Conservation (phyloP, 1,140 invertebrate species). For the Heliconius himera region DNA sequence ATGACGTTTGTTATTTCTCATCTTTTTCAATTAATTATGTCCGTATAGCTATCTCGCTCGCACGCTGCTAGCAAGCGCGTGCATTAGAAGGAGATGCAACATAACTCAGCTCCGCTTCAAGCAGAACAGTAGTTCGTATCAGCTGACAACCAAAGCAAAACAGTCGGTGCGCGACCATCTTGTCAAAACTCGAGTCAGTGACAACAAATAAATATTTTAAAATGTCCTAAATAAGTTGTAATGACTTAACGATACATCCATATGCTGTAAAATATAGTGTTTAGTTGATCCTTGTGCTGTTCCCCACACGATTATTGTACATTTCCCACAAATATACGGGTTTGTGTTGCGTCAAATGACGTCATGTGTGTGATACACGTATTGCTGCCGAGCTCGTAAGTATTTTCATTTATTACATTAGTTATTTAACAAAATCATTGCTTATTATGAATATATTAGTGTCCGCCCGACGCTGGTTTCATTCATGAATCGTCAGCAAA, state of each 20-base stretch:
- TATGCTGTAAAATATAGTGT: conserved; percentile 72
- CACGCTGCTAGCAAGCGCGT: not conserved
- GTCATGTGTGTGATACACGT: conserved; percentile 82
- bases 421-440: conserved; percentile 61
- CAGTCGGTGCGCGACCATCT: conserved; percentile 82
- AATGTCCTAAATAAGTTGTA: conserved; percentile 76
- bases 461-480: conserved; percentile 57
- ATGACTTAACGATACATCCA: conserved; percentile 73
- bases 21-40: conserved; percentile 53
- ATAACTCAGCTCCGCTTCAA: conserved; percentile 57
- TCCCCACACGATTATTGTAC: conserved; percentile 69
- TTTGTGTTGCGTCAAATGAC: conserved; percentile 82
- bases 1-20: conserved; percentile 70
- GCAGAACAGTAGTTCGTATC: conserved; percentile 75
- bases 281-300: conserved; percentile 70
- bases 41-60: conserved; percentile 54
- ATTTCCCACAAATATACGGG: conserved; percentile 80
- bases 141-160: conserved; percentile 83
- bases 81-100: conserved; percentile 45
- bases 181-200: conserved; percentile 81
- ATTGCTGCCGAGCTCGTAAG: conserved; percentile 80
- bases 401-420: conserved; percentile 80
- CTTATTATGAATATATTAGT: conserved; percentile 53
- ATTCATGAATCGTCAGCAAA: conserved; percentile 70
- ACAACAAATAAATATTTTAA: conserved; percentile 82